Percentiles rank a stretch among this genome's conserved stretches.
phyloP scores from a whole-genome alignment of 2,797 vertebrate species.

The Characodon lateralis region DNA sequence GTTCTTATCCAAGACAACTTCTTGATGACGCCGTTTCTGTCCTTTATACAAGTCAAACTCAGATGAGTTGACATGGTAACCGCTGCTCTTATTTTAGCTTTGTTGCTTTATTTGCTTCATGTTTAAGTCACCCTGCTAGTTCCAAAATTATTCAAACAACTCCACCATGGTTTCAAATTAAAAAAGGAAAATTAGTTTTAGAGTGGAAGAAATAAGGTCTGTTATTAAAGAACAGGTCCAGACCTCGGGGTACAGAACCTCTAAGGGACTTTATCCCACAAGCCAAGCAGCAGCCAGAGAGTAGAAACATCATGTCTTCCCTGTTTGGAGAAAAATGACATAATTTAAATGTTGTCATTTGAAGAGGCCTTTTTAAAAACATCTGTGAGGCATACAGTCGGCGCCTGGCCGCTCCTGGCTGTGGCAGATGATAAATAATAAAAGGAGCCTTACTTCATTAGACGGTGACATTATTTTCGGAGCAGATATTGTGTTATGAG shows the following conservation, averaged over 20 bases:
- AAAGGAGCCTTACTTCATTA: slow-evolving; percentile 78
- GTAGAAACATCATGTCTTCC: slow-evolving; percentile 60
- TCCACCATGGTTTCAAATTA: neutral
- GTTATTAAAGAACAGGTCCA: slow-evolving; percentile 6
- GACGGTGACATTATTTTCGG: slow-evolving; percentile 77
- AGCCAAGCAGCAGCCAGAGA: slow-evolving; percentile 53
- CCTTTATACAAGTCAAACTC: slow-evolving; percentile 2
- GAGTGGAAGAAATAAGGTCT: neutral
- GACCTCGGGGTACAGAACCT: slow-evolving; percentile 18
- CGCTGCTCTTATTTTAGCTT: slow-evolving; percentile 21
- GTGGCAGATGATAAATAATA: slow-evolving; percentile 72
- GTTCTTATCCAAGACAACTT: neutral
- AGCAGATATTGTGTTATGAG: slow-evolving; percentile 77
- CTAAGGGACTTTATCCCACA: slow-evolving; percentile 20
- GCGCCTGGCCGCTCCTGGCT: slow-evolving; percentile 36
- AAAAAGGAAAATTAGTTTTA: neutral
- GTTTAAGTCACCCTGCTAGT: neutral
- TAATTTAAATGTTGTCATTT: slow-evolving; percentile 79
- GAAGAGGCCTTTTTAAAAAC: slow-evolving; percentile 68
- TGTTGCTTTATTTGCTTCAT: neutral
- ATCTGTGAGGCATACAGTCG: slow-evolving; percentile 62
- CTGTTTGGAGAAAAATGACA: slow-evolving; percentile 58
- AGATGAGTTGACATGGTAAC: slow-evolving; percentile 47
- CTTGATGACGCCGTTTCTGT: neutral
- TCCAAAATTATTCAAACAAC: neutral